These are phyloP conservation scores for Cynocephalus volans DNA, from an alignment of 2,113 vertebrate species.

Conservation along the genomic window DNA sequence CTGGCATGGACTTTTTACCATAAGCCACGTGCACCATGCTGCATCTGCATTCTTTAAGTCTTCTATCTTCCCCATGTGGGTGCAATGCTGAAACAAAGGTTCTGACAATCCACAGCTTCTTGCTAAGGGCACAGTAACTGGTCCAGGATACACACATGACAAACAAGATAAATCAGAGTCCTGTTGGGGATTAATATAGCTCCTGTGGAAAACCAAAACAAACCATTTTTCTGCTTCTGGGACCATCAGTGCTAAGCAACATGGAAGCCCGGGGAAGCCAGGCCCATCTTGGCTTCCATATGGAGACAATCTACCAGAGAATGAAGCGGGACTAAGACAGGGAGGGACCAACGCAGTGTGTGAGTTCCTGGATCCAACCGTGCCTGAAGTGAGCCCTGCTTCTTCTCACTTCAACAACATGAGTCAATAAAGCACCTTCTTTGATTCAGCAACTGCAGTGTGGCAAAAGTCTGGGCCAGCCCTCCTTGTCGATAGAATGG, in stretches of 20 bases:
- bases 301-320: neutral
- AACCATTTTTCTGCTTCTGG: neutral
- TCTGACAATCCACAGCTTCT: neutral
- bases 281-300: neutral
- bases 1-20: fast-evolving
- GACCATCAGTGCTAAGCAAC: neutral
- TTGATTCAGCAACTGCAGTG: neutral
- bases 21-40: fast-evolving
- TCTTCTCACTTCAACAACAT: neutral
- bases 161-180: neutral
- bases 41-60: fast-evolving
- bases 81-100: fast-evolving
- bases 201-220: neutral
- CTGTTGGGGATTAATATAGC: neutral
- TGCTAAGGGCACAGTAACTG: neutral
- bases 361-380: neutral
- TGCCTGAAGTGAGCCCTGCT: neutral
- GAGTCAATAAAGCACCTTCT: fast-evolving
- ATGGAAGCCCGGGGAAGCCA: neutral
- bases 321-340: neutral
- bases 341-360: neutral
- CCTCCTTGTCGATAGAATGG: fast-evolving
- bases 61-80: fast-evolving
- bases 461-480: neutral
- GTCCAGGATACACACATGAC: fast-evolving